Conservation (phyloP, 2,113 vertebrate species). For the Heloderma charlesbogerti region DNA sequence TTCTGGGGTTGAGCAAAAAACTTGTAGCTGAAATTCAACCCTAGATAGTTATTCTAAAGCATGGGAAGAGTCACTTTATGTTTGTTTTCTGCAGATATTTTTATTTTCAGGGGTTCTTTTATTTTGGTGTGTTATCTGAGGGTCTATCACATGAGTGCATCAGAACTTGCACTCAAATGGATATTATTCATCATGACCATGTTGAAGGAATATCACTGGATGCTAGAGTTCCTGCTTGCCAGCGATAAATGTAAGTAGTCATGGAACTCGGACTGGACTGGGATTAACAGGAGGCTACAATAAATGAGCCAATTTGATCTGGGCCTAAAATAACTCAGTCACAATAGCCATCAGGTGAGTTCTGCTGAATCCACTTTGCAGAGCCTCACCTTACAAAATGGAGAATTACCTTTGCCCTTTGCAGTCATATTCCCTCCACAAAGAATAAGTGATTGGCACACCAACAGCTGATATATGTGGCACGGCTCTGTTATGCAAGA, state of each 20-base stretch:
- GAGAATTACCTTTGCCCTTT: background rate
- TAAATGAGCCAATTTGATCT: background rate
- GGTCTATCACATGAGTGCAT: background rate
- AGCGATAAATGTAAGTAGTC: background rate
- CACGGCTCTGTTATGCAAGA: too few species aligned
- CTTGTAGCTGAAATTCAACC: background rate
- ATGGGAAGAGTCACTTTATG: background rate
- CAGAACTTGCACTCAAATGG: background rate
- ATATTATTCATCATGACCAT: background rate
- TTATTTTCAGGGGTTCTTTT: background rate
- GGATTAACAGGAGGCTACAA: background rate
- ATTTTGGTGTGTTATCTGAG: background rate
- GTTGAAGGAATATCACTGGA: background rate
- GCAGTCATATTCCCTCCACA: background rate
- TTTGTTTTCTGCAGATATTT: background rate
- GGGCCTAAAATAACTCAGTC: background rate
- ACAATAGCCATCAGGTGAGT: background rate
- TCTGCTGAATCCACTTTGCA: background rate
- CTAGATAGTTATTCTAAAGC: background rate
- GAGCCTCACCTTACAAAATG: background rate
- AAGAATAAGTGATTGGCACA: too few species aligned
- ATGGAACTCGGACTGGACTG: fast-evolving
- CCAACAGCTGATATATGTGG: too few species aligned
- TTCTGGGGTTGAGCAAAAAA: background rate
- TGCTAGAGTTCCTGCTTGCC: background rate